A percentile compares a stretch with the other conserved stretches of the same genome.
These are phyloP conservation scores for Lamproptera curius DNA, from an alignment of 2,888 invertebrate genomes.

Conservation along the genomic window DNA sequence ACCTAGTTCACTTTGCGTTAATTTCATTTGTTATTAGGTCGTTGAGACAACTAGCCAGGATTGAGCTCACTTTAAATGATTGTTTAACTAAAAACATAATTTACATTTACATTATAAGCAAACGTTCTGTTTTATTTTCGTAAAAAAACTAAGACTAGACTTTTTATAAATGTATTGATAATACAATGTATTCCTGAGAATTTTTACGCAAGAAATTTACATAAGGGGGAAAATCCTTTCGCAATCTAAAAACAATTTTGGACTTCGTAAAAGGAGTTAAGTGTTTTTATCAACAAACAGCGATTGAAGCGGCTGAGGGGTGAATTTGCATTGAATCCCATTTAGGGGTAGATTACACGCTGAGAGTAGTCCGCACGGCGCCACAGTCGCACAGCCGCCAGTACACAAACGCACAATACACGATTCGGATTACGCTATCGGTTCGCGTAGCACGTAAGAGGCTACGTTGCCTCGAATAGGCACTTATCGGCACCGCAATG, in stretches of 20 bases:
- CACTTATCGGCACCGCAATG: slow-evolving; percentile 62
- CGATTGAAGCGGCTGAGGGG: slow-evolving; percentile 49
- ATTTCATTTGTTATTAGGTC: slow-evolving; percentile 66
- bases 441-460: slow-evolving; percentile 44
- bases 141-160: too few relatives aligned
- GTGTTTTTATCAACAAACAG: slow-evolving; percentile 55
- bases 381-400: slow-evolving; percentile 38
- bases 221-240: slow-evolving; percentile 24
- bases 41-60: slow-evolving; percentile 53
- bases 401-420: slow-evolving; percentile 62
- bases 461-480: slow-evolving; percentile 65
- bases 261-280: slow-evolving; percentile 48
- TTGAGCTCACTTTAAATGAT: slow-evolving; percentile 28
- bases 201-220: slow-evolving; percentile 1
- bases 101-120: too few relatives aligned
- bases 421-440: slow-evolving; percentile 69
- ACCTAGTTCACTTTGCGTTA: slow-evolving; percentile 68
- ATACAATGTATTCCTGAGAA: slow-evolving; percentile 8
- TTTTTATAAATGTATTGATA: too few relatives aligned
- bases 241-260: slow-evolving; percentile 48
- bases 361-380: slow-evolving; percentile 51
- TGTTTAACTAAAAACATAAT: too few relatives aligned
- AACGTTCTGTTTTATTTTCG: too few relatives aligned
- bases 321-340: slow-evolving; percentile 69
- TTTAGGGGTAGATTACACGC: slow-evolving; percentile 61